Evolutionary conservation across 2,888 invertebrate species (phyloP).

Genomic region (Coleophora flavipennella): DNA sequence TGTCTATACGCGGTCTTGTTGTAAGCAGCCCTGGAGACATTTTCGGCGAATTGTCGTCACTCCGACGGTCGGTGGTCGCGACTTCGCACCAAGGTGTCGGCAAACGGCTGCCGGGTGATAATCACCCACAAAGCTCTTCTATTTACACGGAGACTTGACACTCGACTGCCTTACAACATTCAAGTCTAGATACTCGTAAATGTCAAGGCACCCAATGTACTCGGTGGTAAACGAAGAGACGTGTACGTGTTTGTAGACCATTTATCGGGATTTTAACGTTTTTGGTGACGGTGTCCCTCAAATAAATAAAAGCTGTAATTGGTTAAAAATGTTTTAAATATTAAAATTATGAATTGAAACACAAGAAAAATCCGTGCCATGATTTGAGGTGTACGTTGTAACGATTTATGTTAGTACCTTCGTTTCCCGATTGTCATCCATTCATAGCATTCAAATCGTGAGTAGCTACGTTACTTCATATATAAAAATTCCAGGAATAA

Average conservation of each 20-base stretch:
- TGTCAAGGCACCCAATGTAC: conserved; percentile 11
- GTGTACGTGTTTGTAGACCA: conserved; percentile 19
- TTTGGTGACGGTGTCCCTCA: too few relatives aligned
- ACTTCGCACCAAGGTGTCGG: conserved; percentile 64
- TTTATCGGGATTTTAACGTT: conserved; percentile 3
- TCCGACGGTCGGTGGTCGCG: conserved; percentile 63
- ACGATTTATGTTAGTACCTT: too few relatives aligned
- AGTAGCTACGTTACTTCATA: too few relatives aligned
- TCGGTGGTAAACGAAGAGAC: conserved; percentile 22
- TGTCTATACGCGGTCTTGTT: too few relatives aligned
- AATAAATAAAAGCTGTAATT: too few relatives aligned
- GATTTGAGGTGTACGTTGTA: too few relatives aligned
- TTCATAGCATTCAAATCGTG: too few relatives aligned
- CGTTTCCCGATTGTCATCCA: too few relatives aligned
- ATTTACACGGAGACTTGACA: conserved; percentile 51
- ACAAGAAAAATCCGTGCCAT: neutral
- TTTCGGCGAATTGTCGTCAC: conserved; percentile 60
- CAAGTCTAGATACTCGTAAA: conserved; percentile 25
- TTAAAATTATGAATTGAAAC: neutral
- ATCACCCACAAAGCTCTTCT: conserved; percentile 62
- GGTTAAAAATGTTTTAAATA: neutral
- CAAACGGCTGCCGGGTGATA: conserved; percentile 64
- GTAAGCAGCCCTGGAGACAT: conserved; percentile 22
- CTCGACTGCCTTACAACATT: conserved; percentile 26
- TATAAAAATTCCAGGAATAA: too few relatives aligned